Evolutionary conservation across 2,797 vertebrate genomes (phyloP), one percentile per base, ranked within the genome.

Genomic region (Danio aesculapii): DNA sequence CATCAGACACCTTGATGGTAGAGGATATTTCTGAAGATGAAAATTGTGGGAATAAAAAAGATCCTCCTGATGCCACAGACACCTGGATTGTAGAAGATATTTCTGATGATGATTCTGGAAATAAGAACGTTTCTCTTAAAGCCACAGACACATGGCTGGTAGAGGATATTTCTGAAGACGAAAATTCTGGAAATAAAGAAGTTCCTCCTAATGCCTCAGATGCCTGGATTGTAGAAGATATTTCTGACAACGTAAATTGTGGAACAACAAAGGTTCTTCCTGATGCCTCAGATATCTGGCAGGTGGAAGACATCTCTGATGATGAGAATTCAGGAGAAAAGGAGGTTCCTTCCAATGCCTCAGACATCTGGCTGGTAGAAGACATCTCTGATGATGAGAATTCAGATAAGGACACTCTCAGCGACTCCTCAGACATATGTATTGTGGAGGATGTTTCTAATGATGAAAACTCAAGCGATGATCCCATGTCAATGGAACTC

Each of bases 401-500:
- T 43, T 49, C 41, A 5, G 52, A 11, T 14, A 44, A 7, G 39
- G 58, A 79, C 8, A 30, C 14, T 62, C 4, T 10, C 11, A 53
- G 12, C 8, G 52, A 71, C 4, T 41, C 21, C 19, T 39, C 57
- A 21, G 16, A 63, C 39, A 44, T 5, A 16, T n/a, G 17, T 50
- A 30, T 30, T 9, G 46, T 30, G 12, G 43, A 52, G 58, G 57
- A 80, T 64, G 19, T 73, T 74, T 77, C 57, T 12, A 12, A 41
- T 75, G 76, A 81, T 74, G 61, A 21, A 7, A 57, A 57, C 41
- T 80, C 43, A 19, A 52, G 46, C 2, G 16, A 19, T 12, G 72
- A 83, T n/a, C 52, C 57, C n/a, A 8, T 68, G 6, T 21, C 53
- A 21, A 71, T 84, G n/a, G 57, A 44, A 41, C 1, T 82, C 10